phyloP scores from a whole-genome alignment of 2,888 invertebrate species.

The Zelleria hepariella region DNA sequence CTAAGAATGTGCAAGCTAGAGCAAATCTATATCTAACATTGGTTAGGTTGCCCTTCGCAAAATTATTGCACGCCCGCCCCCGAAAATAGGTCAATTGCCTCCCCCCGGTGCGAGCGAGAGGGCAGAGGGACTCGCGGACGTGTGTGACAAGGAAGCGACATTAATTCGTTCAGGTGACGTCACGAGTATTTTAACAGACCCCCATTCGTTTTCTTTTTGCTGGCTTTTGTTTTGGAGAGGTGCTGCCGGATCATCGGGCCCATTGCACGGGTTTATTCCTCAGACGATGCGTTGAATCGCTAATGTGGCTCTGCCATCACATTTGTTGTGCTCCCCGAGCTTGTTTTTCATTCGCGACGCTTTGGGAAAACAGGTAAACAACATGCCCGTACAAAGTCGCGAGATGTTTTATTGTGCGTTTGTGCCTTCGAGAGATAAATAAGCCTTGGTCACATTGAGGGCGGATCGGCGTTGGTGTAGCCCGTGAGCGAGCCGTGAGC shows the following conservation, averaged over 20 bases:
- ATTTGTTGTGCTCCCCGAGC: conserved; percentile 16
- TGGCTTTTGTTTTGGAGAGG: conserved; percentile 47
- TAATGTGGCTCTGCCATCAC: conserved; percentile 29
- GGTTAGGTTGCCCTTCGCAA: conserved; percentile 51
- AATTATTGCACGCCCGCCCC: conserved; percentile 60
- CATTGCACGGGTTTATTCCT: conserved; percentile 28
- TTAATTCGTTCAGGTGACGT: conserved; percentile 68
- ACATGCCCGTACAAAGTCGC: not conserved
- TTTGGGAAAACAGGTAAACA: not conserved
- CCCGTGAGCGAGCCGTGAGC: no score
- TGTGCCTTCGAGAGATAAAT: not conserved
- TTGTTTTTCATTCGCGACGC: not conserved
- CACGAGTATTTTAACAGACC: conserved; percentile 52
- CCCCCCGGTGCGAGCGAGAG: conserved; percentile 43
- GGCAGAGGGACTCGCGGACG: conserved; percentile 8
- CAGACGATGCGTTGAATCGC: conserved; percentile 27
- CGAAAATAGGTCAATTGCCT: conserved; percentile 71
- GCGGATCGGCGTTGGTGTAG: no score
- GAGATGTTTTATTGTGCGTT: not conserved
- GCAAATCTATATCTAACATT: conserved; percentile 42
- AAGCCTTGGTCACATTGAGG: no score
- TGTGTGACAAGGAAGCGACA: conserved; percentile 28
- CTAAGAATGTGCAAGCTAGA: conserved; percentile 48
- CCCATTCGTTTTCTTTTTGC: conserved; percentile 48
- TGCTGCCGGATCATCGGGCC: conserved; percentile 23